Percentiles rank a stretch among this genome's conserved stretches.
Conservation (phyloP, 2,797 vertebrate genomes). For the Oreortyx pictus region DNA sequence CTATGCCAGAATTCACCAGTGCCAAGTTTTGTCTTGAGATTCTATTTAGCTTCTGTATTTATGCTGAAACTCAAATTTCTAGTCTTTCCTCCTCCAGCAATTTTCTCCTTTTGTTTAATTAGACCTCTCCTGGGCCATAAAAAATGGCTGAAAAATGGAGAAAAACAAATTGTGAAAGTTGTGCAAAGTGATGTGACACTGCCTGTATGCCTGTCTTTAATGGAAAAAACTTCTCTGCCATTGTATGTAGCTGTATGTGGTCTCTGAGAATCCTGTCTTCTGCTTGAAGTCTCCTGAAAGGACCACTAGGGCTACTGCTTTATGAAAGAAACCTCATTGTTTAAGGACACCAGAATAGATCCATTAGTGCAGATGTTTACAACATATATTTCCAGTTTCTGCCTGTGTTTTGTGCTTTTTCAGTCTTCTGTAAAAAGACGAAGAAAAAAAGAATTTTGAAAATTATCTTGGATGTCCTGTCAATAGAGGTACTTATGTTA, state of each 20-base stretch:
- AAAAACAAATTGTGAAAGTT: neutral
- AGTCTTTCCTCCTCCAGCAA: neutral
- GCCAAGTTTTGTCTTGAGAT: constrained; percentile 7
- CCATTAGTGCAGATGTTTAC: neutral
- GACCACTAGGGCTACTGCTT: neutral
- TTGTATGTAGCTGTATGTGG: neutral
- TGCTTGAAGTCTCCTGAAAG: neutral
- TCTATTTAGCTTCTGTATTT: constrained; percentile 24
- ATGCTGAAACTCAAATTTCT: neutral
- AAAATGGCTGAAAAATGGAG: constrained; percentile 24
- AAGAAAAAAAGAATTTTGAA: neutral
- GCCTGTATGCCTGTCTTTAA: neutral
- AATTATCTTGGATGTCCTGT: neutral
- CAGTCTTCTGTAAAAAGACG: neutral
- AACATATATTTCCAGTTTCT: neutral
- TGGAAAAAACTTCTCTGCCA: neutral
- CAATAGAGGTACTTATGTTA: neutral
- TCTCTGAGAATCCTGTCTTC: neutral
- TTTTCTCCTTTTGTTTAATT: constrained; percentile 27
- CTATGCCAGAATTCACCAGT: neutral
- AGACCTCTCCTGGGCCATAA: neutral
- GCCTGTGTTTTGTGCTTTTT: neutral
- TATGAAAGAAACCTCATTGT: neutral
- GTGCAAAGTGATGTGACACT: neutral
- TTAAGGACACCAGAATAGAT: neutral